Base-by-base conservation (phyloP, 2,797 vertebrate species). In the Champsocephalus gunnari region DNA sequence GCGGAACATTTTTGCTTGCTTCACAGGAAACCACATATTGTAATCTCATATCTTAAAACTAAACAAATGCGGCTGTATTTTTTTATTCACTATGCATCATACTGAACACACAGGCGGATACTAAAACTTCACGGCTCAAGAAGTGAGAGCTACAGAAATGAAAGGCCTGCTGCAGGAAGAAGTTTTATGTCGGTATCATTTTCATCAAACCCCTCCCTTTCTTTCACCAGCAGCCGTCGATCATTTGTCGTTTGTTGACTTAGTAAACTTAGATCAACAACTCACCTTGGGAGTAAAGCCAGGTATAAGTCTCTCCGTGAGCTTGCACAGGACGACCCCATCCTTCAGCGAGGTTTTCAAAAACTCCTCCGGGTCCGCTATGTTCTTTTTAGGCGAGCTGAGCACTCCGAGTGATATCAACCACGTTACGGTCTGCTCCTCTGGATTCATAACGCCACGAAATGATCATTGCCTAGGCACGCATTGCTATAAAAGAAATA, bases 401-500 rank as follows among this genome's bases (percentile, higher is more conserved):
- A 99, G 92, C 63, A 99, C 98, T 78, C 98, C 98, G 19, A 98
- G 81, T 0, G 98, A 98, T 87, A 99, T 99, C 3, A 99, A 95
- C 98, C 98, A 99, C 4, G 98, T 99, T 87, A 99, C 97, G 0
- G 94, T 93, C 86, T 95, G 97, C 86, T 99, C 98, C 92, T 99
- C 97, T 71, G 96, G 96, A 94, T 98, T 99, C 98, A 99, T 99
- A 4, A 79, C 24, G 82, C 88, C 87, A 50, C 82, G 13, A 74
- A 67, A 87, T 55, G 72, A 67, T 50, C 86, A 92, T 88, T 47
- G 79, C 86, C 84, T 85, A 85, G 74, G 53, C 57, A 84, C 34
- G 59, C 85, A 89, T 93, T 80, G 73, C 5, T 88, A 3, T 55
- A 21, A 53, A 50, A 64, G 12, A 49, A n/a, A 38, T 58, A 73